Conservation (phyloP, 2,888 invertebrate species). For the Phortica magna region DNA sequence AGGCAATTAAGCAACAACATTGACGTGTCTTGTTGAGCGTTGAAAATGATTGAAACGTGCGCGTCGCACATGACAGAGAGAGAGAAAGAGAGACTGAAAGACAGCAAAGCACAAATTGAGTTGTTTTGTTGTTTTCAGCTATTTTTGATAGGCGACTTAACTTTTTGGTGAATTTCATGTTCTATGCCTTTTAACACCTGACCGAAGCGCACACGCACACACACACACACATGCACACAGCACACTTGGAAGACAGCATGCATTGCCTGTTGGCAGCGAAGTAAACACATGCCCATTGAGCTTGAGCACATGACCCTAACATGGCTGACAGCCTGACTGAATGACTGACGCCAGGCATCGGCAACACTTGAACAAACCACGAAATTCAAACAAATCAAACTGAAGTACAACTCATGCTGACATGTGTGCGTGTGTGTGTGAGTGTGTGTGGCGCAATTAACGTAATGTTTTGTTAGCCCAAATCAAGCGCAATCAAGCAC, state of each 20-base stretch:
- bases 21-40: conserved; percentile 68
- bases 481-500: not conserved
- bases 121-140: not conserved
- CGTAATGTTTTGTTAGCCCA: conserved; percentile 43
- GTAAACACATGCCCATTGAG: not conserved
- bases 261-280: not conserved
- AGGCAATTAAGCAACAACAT: conserved; percentile 68
- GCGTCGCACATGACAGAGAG: conserved; percentile 55
- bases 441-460: conserved; percentile 59
- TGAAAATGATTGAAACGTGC: conserved; percentile 67
- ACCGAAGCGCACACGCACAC: not conserved
- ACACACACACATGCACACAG: not conserved
- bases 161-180: not conserved
- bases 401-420: conserved; percentile 31
- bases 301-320: conserved; percentile 19
- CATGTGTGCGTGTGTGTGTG: conserved; percentile 9
- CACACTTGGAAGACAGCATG: too few species aligned
- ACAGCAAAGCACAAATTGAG: not conserved
- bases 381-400: not conserved
- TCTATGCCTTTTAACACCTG: conserved; percentile 25
- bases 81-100: not conserved
- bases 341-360: conserved; percentile 1
- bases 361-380: conserved; percentile 1
- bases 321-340: not conserved
- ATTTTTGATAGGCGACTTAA: not conserved